phyloP scores from a whole-genome alignment of 2,113 vertebrate species.

The Xyrauchen texanus region DNA sequence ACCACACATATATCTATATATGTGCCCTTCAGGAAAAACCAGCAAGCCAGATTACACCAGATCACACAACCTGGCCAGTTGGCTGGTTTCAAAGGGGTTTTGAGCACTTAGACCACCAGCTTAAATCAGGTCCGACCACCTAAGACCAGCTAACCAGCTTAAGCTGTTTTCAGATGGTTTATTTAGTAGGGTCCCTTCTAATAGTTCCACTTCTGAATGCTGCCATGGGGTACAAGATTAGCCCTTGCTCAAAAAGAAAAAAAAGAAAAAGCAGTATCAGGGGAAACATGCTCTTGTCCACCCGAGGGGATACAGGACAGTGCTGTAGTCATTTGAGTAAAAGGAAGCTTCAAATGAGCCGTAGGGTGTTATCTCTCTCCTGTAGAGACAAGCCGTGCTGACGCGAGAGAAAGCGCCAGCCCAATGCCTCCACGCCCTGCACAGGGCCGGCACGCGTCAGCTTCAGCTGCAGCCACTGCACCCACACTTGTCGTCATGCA shows the following conservation, averaged over 20 bases:
- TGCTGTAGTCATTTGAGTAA: neutral
- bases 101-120: too few relatives aligned
- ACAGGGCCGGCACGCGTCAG: slow-evolving; percentile 46
- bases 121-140: too few relatives aligned
- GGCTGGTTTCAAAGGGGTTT: too few relatives aligned
- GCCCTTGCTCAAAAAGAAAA: neutral
- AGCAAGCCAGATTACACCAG: too few relatives aligned
- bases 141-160: too few relatives aligned
- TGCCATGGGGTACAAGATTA: neutral
- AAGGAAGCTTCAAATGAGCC: slow-evolving; percentile 17
- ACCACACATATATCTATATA: neutral
- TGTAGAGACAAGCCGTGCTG: slow-evolving; percentile 46
- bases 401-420: slow-evolving; percentile 37
- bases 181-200: neutral
- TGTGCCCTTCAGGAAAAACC: too few relatives aligned
- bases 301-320: neutral
- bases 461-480: slow-evolving; percentile 34
- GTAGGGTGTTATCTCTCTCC: slow-evolving; percentile 43
- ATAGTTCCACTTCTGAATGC: neutral
- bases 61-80: too few relatives aligned
- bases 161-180: too few relatives aligned
- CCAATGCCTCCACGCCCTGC: slow-evolving; percentile 38
- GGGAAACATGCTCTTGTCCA: neutral
- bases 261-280: too few relatives aligned
- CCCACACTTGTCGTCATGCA: neutral